Evolutionary conservation across 2,797 vertebrate species (phyloP).

Genomic region (Xyrichtys novacula): DNA sequence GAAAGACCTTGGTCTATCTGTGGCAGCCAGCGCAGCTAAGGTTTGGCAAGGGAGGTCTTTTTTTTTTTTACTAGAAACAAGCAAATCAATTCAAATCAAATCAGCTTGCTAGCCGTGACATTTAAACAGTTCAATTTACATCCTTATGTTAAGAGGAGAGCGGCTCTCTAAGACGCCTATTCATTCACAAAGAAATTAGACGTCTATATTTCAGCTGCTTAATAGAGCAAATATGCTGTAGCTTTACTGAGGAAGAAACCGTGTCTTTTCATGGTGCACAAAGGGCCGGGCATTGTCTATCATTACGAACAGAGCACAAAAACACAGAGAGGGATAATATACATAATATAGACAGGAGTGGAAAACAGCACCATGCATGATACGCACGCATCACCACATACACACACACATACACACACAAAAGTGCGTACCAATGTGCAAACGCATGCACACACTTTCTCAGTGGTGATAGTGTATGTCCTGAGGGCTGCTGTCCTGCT

Average conservation of each 20-base stretch:
- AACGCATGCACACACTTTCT: slow-evolving; percentile 47
- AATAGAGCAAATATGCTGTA: slow-evolving; percentile 79
- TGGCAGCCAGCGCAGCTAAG: slow-evolving; percentile 75
- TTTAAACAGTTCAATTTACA: slow-evolving; percentile 85
- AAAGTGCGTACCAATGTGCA: slow-evolving; percentile 36
- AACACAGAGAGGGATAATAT: slow-evolving; percentile 74
- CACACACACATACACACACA: slow-evolving; percentile 24
- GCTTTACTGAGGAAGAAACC: slow-evolving; percentile 65
- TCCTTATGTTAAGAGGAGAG: slow-evolving; percentile 82
- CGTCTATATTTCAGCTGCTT: slow-evolving; percentile 81
- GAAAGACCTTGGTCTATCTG: slow-evolving; percentile 85
- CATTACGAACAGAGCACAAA: slow-evolving; percentile 70
- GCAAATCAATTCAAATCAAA: slow-evolving; percentile 87
- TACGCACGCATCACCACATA: slow-evolving; percentile 62
- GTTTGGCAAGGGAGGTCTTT: slow-evolving; percentile 72
- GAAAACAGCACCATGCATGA: slow-evolving; percentile 63
- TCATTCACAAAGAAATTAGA: slow-evolving; percentile 82
- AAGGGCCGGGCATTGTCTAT: slow-evolving; percentile 75
- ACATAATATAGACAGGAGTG: slow-evolving; percentile 70
- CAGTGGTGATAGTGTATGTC: slow-evolving; percentile 71
- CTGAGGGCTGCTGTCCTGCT: slow-evolving; percentile 80
- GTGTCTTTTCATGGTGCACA: slow-evolving; percentile 72
- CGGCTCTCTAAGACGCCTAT: slow-evolving; percentile 77
- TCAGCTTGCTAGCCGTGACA: slow-evolving; percentile 79
- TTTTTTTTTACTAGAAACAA: slow-evolving; percentile 79